A percentile compares a stretch with the other conserved stretches of the same genome.
These are phyloP conservation scores for Malurus cyaneus DNA, from an alignment of 2,113 vertebrate genomes.

Conservation along the genomic window DNA sequence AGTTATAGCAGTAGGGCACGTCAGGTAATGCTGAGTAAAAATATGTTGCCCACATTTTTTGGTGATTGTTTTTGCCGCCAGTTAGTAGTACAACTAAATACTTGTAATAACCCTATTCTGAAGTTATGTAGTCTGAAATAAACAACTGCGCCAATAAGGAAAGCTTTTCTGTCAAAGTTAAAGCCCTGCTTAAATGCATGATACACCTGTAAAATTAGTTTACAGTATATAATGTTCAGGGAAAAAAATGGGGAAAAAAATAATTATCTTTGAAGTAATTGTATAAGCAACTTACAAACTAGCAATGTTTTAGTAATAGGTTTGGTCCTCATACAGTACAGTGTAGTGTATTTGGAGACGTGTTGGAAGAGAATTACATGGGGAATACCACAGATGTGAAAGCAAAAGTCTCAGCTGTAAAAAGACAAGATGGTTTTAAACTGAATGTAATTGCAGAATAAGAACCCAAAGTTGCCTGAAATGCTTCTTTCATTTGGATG, in stretches of 20 bases:
- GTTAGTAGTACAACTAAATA: slow-evolving; percentile 64
- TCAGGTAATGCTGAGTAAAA: slow-evolving; percentile 61
- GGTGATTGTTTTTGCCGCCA: slow-evolving; percentile 55
- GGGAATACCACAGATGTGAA: slow-evolving; percentile 31
- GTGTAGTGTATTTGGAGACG: not conserved
- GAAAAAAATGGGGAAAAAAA: slow-evolving; percentile 32
- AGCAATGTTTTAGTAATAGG: not conserved
- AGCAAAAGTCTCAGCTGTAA: slow-evolving; percentile 21
- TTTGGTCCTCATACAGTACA: slow-evolving; percentile 7
- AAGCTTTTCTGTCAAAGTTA: slow-evolving; percentile 63
- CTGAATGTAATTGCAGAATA: slow-evolving; percentile 37
- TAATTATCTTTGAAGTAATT: slow-evolving; percentile 26
- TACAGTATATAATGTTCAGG: slow-evolving; percentile 51
- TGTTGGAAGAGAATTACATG: slow-evolving; percentile 14
- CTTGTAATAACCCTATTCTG: slow-evolving; percentile 51
- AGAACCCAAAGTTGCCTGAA: not conserved
- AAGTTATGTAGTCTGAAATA: slow-evolving; percentile 60
- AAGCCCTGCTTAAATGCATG: slow-evolving; percentile 72
- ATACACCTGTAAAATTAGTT: slow-evolving; percentile 57
- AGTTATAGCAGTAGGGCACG: slow-evolving; percentile 45
- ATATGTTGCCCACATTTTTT: slow-evolving; percentile 41
- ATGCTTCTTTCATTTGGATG: not conserved
- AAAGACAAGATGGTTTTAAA: slow-evolving; percentile 26
- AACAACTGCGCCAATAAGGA: slow-evolving; percentile 59
- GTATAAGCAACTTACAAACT: not conserved